Evolutionary conservation across 2,888 invertebrate genomes (phyloP), one percentile per base, ranked within the genome.

Genomic region (Acleris laterana): DNA sequence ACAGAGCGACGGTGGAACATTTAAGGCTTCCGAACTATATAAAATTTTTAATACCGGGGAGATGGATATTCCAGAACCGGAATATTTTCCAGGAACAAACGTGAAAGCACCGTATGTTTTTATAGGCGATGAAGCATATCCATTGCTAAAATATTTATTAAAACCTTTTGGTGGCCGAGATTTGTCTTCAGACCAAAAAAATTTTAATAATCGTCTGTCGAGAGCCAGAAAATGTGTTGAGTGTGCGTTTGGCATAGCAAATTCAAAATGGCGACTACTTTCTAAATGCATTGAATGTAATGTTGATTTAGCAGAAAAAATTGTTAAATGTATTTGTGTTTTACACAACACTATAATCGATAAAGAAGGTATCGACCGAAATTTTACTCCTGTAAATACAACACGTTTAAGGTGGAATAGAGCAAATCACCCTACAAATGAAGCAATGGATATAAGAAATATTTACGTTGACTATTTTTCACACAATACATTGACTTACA

Each of bases 21-120:
- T 25, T 25, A 25, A 25, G 25, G 25, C 25, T 25, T 25, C 25
- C 25, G 25, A 25, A 25, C 25, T 25, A 25, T 25, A 25, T 25
- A 25, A 25, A 25, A 25, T 5, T 25, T 25, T 25, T 5, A 25
- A 25, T 25, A 25, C 25, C 25, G 25, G 25, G 25, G 25, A 6
- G 25, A 25, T 25, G 25, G 25, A 25, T 25, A 25, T 25, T 25
- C 25, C 25, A 25, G 25, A 25, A 25, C 25, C 25, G n/a, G 60
- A 46, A 61, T 52, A 68, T 68, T 63, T 63, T 19, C 68, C 44
- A 57, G 57, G 57, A 61, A 63, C 61, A 25, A 60, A 60, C 19
- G 68, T 68, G 46, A 57, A 51, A 57, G 63, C 57, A 61, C 61
- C 63, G n/a, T 68, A 68, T 63, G 68, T 63, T 61, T 63, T 68